A percentile compares a stretch with the other conserved stretches of the same genome.
Evolutionary conservation across 2,113 vertebrate genomes (phyloP).

Genomic region (Dinomys branickii): DNA sequence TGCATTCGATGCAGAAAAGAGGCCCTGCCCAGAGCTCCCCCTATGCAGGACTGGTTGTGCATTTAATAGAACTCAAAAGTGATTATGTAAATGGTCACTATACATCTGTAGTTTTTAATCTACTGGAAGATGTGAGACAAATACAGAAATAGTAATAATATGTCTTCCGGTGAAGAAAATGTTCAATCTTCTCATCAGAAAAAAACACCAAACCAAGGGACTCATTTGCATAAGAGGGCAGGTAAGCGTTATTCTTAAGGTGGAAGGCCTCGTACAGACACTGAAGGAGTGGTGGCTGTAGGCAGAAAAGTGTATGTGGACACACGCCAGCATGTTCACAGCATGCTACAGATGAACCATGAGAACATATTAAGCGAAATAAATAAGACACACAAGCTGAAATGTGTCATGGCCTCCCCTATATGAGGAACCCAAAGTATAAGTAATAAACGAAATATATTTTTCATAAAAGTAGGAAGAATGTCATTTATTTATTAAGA

Average conservation of each 20-base stretch:
- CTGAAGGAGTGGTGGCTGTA: not conserved
- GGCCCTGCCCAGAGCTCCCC: not conserved
- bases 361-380: not conserved
- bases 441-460: not conserved
- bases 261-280: not conserved
- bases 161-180: constrained; percentile 18
- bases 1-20: not conserved
- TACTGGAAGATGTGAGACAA: not conserved
- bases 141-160: not conserved
- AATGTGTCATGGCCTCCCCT: not conserved
- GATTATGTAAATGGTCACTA: not conserved
- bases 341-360: not conserved
- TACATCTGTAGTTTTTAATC: not conserved
- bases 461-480: not conserved
- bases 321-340: not conserved
- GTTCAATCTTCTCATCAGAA: not conserved
- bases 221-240: not conserved
- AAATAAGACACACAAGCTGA: not conserved
- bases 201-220: not conserved
- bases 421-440: not conserved
- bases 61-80: constrained; percentile 24
- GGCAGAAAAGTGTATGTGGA: too few relatives aligned
- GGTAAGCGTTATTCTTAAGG: not conserved
- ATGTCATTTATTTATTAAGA: not conserved
- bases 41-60: not conserved